Conservation (phyloP, 2,888 invertebrate species). For the Esperia sulphurella region DNA sequence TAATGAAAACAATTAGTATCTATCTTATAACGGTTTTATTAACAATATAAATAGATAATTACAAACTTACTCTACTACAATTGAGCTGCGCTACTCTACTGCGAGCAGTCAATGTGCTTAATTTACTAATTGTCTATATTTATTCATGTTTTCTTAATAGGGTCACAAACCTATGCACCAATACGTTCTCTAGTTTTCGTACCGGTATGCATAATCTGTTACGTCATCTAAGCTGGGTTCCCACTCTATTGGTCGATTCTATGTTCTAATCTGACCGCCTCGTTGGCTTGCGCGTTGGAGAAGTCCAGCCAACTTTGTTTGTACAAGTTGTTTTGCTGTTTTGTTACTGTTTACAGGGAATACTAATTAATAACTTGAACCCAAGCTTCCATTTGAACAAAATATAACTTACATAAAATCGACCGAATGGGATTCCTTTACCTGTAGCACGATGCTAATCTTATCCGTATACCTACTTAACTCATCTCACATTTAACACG, state of each 20-base stretch:
- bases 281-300: too few relatives aligned
- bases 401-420: neutral
- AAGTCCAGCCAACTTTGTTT: too few relatives aligned
- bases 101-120: slow-evolving; percentile 75
- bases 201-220: slow-evolving; percentile 5
- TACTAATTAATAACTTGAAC: too few relatives aligned
- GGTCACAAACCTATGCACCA: slow-evolving; percentile 58
- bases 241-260: too few relatives aligned
- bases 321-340: too few relatives aligned
- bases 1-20: slow-evolving; percentile 32
- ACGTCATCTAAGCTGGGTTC: too few relatives aligned
- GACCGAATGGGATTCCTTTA: too few relatives aligned
- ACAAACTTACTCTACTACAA: slow-evolving; percentile 74
- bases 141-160: slow-evolving; percentile 27
- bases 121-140: slow-evolving; percentile 30
- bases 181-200: slow-evolving; percentile 39
- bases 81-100: slow-evolving; percentile 78
- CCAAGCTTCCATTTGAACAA: too few relatives aligned
- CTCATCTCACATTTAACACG: slow-evolving; percentile 21
- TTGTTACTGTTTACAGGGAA: too few relatives aligned
- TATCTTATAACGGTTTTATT: slow-evolving; percentile 78
- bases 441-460: neutral
- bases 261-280: too few relatives aligned
- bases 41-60: slow-evolving; percentile 78
- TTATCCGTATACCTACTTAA: slow-evolving; percentile 8